Evolutionary conservation across 2,888 invertebrate species (phyloP).

Genomic region (Gymnoscelis rufifasciata): DNA sequence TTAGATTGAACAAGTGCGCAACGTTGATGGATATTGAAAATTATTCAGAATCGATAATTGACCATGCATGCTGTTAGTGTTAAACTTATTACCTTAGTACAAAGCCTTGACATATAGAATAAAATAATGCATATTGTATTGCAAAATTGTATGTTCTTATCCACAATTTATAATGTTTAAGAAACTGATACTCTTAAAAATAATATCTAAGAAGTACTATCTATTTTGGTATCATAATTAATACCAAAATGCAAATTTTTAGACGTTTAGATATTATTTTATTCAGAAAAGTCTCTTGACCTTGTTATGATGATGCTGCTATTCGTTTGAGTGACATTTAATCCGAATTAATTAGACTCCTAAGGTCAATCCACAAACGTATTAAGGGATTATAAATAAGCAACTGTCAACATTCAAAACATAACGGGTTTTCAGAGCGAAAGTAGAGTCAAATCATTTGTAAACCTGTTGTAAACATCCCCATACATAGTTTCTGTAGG

Average conservation of each 20-base stretch:
- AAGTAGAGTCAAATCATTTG: neutral
- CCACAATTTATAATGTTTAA: too few relatives aligned
- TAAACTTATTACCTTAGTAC: slow-evolving; percentile 5
- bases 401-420: neutral
- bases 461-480: too few relatives aligned
- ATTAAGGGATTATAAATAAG: neutral
- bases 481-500: too few relatives aligned
- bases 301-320: neutral
- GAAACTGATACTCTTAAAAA: too few relatives aligned
- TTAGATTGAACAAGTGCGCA: slow-evolving; percentile 6
- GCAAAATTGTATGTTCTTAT: too few relatives aligned
- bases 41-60: slow-evolving; percentile 14
- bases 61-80: neutral
- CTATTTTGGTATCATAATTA: too few relatives aligned
- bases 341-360: neutral
- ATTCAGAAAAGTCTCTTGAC: neutral
- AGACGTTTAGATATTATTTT: neutral
- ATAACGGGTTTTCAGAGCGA: neutral
- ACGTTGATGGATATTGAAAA: slow-evolving; percentile 4
- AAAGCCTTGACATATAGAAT: slow-evolving; percentile 3
- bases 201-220: too few relatives aligned
- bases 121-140: neutral
- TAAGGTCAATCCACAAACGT: neutral
- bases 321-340: neutral
- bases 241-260: neutral